Evolutionary conservation across 2,113 vertebrate genomes (phyloP), one percentile per base, ranked within the genome.

Genomic region (Perognathus longimembris): DNA sequence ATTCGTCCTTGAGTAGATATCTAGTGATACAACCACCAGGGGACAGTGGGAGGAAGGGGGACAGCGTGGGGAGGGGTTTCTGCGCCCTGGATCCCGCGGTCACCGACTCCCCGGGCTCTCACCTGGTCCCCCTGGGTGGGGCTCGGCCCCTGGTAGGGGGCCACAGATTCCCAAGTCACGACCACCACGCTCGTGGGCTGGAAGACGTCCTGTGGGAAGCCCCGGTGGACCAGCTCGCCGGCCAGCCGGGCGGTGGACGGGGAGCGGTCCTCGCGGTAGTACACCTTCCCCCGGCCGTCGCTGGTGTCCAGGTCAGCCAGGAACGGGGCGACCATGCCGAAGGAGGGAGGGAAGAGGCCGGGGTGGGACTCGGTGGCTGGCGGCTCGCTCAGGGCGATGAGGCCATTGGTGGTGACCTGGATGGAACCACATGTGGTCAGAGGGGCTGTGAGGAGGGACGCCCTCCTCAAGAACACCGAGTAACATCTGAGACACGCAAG

Each of bases 341-440:
- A 99, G 42, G 93, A 97, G 12, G 98, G 95, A 3, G 99, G 99
- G 93, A 99, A 98, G 17, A 95, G 96, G 83, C 98, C 98, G 2
- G 99, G 98, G 82, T 98, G 98, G 5, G 97, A 95, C 70, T 98
- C 97, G 96, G 98, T 97, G 18, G 92, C 96, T 7, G 97, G 95
- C 1, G 99, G 99, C 73, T 99, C 92, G 73, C 96, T 97, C 75
- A 98, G 97, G 91, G 99, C 98, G 89, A 99, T 98, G 90, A 99
- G 98, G 45, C 99, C 99, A 89, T 99, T 99, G 91, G 99, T 99
- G 95, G 98, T 97, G 97, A 99, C 96, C 99, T 99, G 98, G 8
- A 40, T 5, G 64, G 85, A 86, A 93, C 6, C 32, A 64, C 84
- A 34, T 12, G 4, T 5, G 17, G 26, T 89, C 63, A 84, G 34